These are phyloP conservation scores for Hyphantria cunea DNA, from an alignment of 1,140 invertebrate species.

Conservation along the genomic window DNA sequence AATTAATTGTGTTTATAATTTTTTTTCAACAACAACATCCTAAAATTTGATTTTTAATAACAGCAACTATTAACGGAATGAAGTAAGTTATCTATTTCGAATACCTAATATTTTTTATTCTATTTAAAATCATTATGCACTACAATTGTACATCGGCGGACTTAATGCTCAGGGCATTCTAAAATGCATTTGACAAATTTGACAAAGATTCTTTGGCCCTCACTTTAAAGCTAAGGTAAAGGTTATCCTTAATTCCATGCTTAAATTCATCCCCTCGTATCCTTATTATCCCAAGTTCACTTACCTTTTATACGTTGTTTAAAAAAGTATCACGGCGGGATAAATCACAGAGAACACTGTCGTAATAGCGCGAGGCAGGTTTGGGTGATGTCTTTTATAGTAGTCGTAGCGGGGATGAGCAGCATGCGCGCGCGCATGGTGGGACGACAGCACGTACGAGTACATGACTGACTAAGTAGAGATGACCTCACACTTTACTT, in stretches of 20 bases:
- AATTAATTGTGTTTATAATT: too few relatives aligned
- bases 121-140: too few relatives aligned
- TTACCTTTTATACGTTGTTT: conserved; percentile 66
- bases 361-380: conserved; percentile 77
- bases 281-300: conserved; percentile 48
- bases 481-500: conserved; percentile 34
- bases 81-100: too few relatives aligned
- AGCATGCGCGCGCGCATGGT: conserved; percentile 47
- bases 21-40: too few relatives aligned
- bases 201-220: background rate
- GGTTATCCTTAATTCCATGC: background rate
- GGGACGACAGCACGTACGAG: conserved; percentile 41
- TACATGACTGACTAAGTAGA: conserved; percentile 32
- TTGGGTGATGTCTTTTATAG: conserved; percentile 73
- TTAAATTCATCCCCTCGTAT: conserved; percentile 48
- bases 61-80: too few relatives aligned
- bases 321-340: conserved; percentile 66
- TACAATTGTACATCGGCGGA: too few relatives aligned
- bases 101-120: too few relatives aligned
- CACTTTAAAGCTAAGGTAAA: background rate
- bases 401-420: conserved; percentile 70
- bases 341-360: conserved; percentile 76
- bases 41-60: too few relatives aligned
- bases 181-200: too few relatives aligned
- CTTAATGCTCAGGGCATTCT: too few relatives aligned